phyloP scores from a whole-genome alignment of 2,797 vertebrate species.

The Leptodactylus fallax region DNA sequence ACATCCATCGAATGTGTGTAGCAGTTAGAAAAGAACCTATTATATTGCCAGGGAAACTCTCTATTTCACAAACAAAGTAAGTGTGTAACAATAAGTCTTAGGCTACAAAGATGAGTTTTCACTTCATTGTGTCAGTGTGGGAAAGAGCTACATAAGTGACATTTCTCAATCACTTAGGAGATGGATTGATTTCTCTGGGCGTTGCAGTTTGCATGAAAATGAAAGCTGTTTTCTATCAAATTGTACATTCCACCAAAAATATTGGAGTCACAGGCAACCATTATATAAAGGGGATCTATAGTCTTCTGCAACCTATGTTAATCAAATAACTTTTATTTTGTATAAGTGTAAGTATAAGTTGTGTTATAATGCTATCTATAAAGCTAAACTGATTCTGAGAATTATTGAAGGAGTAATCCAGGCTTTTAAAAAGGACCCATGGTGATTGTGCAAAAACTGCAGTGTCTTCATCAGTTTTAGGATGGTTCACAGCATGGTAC shows the following conservation, averaged over 20 bases:
- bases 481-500: too few species aligned
- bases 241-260: not conserved
- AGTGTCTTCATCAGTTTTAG: too few species aligned
- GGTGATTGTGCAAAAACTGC: too few species aligned
- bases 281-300: not conserved
- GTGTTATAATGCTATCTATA: too few species aligned
- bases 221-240: not conserved
- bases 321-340: not conserved
- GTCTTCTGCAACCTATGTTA: not conserved
- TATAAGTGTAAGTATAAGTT: too few species aligned
- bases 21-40: slow-evolving; percentile 8
- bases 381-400: too few species aligned
- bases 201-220: not conserved
- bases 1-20: not conserved
- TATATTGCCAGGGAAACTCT: not conserved
- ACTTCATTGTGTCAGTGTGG: not conserved
- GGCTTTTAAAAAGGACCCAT: too few species aligned
- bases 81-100: not conserved
- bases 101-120: not conserved
- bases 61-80: not conserved
- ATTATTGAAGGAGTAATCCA: too few species aligned
- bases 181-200: not conserved
- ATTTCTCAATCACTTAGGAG: not conserved
- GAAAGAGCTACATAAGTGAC: not conserved
- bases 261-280: not conserved